Evolutionary conservation across 2,797 vertebrate genomes (phyloP), one percentile per base, ranked within the genome.

Genomic region (Eospalax fontanierii): DNA sequence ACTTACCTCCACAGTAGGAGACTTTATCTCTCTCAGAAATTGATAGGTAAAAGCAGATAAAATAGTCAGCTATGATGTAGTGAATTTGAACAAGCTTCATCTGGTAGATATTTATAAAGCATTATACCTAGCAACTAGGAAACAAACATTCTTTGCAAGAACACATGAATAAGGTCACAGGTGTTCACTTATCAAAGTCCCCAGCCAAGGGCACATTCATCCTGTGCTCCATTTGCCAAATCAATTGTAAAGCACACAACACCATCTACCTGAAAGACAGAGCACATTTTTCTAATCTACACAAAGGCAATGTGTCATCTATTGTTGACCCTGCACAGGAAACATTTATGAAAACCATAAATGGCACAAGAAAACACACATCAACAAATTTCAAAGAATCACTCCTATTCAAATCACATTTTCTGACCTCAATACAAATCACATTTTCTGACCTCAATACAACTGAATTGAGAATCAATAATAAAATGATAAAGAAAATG

Each of bases 401-500:
- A 50, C 30, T 84, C 82, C 50, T 63, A 35, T 50, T 84, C 43
- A 84, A 50, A 68, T 84, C 12, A 35, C 43, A 6, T 68, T 63
- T 84, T 50, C 63, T 68, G 30, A 84, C 63, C 65, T 18, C 21
- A 65, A 68, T 68, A 21, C 6, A 22, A 68, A 84, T 84, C 12
- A 26, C 65, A 6, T 68, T 63, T 84, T 50, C 63, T 68, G 30
- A 84, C 63, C 65, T 18, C 21, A 65, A 68, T 68, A 21, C 12
- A 22, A 68, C 30, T 68, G 68, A 68, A 84, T 50, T 68, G 63
- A 30, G 14, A 84, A 68, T 12, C 22, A 68, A 63, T 68, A 68
- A 68, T 54, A 68, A 50, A 84, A 84, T 16, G 30, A 84, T 84
- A 84, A 84, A 84, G 66, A 84, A 84, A 68, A 84, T 11, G 14